phyloP scores from a whole-genome alignment of 1,140 invertebrate species.

The Psix sp. region DNA sequence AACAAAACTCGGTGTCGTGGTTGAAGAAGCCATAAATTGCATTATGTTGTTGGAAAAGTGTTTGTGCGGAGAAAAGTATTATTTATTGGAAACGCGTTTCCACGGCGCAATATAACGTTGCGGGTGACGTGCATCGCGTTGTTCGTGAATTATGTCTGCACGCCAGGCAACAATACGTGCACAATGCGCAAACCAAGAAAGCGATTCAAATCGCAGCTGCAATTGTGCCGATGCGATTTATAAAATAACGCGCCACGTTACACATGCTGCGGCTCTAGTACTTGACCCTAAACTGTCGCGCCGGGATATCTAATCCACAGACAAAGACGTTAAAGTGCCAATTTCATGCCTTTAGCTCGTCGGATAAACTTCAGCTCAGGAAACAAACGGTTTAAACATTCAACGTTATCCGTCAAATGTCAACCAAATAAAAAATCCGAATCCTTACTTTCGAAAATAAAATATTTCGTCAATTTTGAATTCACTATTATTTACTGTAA shows the following conservation, averaged over 20 bases:
- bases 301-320: conserved; percentile 35
- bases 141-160: conserved; percentile 11
- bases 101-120: conserved; percentile 23
- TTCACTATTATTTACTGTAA: too few relatives aligned
- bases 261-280: conserved; percentile 30
- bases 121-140: conserved; percentile 20
- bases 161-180: conserved; percentile 33
- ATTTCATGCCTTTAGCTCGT: conserved; percentile 24
- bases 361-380: too few relatives aligned
- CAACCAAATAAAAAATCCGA: too few relatives aligned
- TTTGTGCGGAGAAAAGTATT: conserved; percentile 18
- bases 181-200: conserved; percentile 20
- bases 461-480: too few relatives aligned
- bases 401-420: too few relatives aligned
- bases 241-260: conserved; percentile 33
- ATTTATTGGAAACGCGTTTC: conserved; percentile 22
- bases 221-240: conserved; percentile 37
- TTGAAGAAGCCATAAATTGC: conserved; percentile 10
- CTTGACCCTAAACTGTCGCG: conserved; percentile 50
- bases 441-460: too few relatives aligned
- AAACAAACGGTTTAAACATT: too few relatives aligned
- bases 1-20: too few relatives aligned
- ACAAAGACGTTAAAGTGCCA: conserved; percentile 43
- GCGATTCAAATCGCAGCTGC: conserved; percentile 39
- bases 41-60: conserved; percentile 9